A percentile compares a stretch with the other conserved stretches of the same genome.
Conservation (phyloP, 2,113 vertebrate species). For the Nothobranchius kuhntae region DNA sequence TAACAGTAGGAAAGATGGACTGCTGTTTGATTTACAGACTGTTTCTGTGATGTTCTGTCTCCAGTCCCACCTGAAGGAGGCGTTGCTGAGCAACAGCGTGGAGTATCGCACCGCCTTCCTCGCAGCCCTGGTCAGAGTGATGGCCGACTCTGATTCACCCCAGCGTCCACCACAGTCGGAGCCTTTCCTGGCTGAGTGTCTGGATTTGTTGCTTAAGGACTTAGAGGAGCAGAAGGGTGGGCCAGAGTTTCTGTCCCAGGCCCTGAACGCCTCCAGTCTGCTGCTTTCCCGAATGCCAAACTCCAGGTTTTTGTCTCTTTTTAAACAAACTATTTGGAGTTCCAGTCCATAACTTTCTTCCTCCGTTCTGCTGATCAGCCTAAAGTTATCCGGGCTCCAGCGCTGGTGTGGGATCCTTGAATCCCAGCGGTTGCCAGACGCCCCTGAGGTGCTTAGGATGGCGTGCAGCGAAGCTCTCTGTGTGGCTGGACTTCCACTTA, state of each 20-base stretch:
- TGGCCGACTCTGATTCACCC: constrained; percentile 18
- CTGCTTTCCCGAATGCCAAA: constrained; percentile 72
- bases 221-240: constrained; percentile 76
- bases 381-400: constrained; percentile 29
- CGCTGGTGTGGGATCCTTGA: constrained; percentile 80
- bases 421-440: constrained; percentile 53
- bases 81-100: constrained; percentile 62
- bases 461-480: constrained; percentile 79
- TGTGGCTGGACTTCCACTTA: constrained; percentile 59
- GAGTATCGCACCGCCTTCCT: constrained; percentile 81
- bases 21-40: background rate
- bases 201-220: constrained; percentile 76
- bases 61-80: constrained; percentile 78
- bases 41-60: constrained; percentile 2
- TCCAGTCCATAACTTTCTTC: constrained; percentile 4
- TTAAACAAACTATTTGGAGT: background rate
- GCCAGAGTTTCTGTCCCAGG: constrained; percentile 78
- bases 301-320: constrained; percentile 24
- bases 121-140: constrained; percentile 75
- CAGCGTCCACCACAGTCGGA: constrained; percentile 17
- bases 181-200: constrained; percentile 57
- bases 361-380: constrained; percentile 50
- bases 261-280: constrained; percentile 74
- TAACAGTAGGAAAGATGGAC: background rate
- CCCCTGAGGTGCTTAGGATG: constrained; percentile 78